Conservation (phyloP, 37 sponge, comb jelly and placozoan species). For the Lycopodina hypogea region DNA sequence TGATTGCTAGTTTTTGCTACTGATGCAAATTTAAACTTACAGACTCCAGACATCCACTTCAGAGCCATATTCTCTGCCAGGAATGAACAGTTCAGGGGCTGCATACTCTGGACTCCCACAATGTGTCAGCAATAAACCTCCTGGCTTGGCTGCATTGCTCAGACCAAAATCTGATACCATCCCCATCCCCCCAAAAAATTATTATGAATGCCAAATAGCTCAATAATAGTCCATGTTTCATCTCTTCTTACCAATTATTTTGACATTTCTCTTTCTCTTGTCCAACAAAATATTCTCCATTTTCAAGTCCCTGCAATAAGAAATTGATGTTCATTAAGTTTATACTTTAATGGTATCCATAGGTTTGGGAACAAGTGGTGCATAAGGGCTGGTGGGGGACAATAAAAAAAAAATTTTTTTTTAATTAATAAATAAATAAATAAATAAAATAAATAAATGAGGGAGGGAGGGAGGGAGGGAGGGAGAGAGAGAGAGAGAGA, state of each 20-base stretch:
- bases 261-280: constrained; percentile 86
- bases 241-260: constrained; percentile 96
- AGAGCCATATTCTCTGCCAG: constrained; percentile 92
- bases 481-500: no score
- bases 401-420: no score
- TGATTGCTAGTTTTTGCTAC: no score
- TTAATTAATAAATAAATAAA: no score
- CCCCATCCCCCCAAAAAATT: no score
- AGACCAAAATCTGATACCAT: constrained; percentile 96
- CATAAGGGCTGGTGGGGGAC: no score
- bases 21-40: constrained; percentile 49
- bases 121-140: constrained; percentile 88
- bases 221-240: no score
- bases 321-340: background rate
- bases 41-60: constrained; percentile 98
- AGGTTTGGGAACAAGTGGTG: no score
- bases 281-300: constrained; percentile 98
- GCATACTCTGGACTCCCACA: constrained; percentile 99
- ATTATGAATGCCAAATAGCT: no score
- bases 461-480: no score
- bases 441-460: no score
- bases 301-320: constrained; percentile 79
- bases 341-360: no score
- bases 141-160: constrained; percentile 84
- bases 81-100: constrained; percentile 97